Evolutionary conservation across 2,888 invertebrate species (phyloP).

Genomic region (Tenthredo distinguenda): DNA sequence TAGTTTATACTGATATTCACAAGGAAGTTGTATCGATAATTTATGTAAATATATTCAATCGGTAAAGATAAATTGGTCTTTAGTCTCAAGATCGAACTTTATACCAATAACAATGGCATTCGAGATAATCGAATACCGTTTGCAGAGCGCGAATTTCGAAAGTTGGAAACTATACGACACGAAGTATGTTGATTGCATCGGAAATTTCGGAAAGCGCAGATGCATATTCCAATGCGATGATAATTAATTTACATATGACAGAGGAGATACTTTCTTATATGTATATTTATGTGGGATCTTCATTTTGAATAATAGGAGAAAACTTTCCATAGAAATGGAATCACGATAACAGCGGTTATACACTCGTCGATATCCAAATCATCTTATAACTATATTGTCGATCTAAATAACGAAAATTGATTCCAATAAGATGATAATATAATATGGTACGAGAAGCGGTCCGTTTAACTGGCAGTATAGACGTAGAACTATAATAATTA

Average conservation of each 20-base stretch:
- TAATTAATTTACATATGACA: neutral
- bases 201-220: neutral
- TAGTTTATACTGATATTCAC: neutral
- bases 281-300: neutral
- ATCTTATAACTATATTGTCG: neutral
- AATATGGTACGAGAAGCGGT: slow-evolving; percentile 3
- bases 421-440: neutral
- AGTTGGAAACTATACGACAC: neutral
- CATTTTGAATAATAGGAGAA: neutral
- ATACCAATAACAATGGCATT: neutral
- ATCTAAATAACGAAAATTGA: neutral
- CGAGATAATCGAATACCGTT: slow-evolving; percentile 3
- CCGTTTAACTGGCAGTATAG: neutral
- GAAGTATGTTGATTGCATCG: neutral
- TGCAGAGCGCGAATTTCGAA: neutral
- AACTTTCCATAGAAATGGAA: neutral
- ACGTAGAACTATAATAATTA: neutral
- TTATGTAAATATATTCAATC: neutral
- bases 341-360: neutral
- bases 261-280: neutral
- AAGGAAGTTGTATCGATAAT: neutral
- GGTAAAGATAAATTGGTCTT: neutral
- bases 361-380: neutral
- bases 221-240: neutral
- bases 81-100: neutral